A percentile compares a stretch with the other conserved stretches of the same genome.
Conservation (phyloP, 2,888 invertebrate species). For the Anarsia innoxiella region DNA sequence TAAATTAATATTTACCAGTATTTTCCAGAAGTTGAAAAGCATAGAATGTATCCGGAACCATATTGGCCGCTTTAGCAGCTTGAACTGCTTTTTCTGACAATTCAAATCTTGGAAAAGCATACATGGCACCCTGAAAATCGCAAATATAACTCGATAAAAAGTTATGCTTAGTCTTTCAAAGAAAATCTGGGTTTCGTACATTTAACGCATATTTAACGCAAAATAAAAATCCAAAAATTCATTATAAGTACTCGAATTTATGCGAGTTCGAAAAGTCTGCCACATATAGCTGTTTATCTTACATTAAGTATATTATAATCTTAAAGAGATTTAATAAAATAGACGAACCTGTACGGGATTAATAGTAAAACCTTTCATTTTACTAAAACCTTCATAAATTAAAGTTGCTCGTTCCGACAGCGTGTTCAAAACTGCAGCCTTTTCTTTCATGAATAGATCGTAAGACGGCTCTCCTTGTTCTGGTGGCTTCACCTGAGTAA, state of each 20-base stretch:
- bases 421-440: neutral
- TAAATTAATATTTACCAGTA: neutral
- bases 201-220: too few relatives aligned
- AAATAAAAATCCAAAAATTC: too few relatives aligned
- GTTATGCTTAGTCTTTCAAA: too few relatives aligned
- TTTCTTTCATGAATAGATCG: conserved; percentile 1
- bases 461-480: conserved; percentile 1
- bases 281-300: too few relatives aligned
- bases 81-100: conserved; percentile 89
- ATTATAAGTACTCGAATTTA: too few relatives aligned
- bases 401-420: conserved; percentile 75
- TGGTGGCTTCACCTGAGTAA: conserved; percentile 52
- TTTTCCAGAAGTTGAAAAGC: neutral
- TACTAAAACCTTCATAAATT: conserved; percentile 86
- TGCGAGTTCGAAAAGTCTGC: too few relatives aligned
- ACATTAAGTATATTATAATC: too few relatives aligned
- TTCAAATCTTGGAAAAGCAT: conserved; percentile 93
- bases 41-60: neutral
- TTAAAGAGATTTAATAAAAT: too few relatives aligned
- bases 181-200: too few relatives aligned
- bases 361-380: conserved; percentile 84
- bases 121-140: conserved; percentile 95
- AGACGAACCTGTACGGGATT: conserved; percentile 76
- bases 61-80: conserved; percentile 73
- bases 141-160: too few relatives aligned